Evolutionary conservation across 2,888 invertebrate genomes (phyloP).

Genomic region (Patella ulyssiponensis): DNA sequence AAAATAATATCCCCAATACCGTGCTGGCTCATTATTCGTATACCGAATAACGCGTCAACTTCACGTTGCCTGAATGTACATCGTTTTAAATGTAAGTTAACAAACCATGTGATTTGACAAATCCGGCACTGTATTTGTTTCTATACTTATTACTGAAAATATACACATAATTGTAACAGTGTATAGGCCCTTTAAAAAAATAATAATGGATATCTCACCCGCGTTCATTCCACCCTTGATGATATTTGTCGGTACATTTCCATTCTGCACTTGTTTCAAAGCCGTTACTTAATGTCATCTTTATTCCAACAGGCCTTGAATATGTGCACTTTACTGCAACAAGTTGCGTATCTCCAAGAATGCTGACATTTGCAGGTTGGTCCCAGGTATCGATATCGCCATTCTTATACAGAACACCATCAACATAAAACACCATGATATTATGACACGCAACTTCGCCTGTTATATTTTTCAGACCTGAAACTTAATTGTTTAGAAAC

Average conservation of each 20-base stretch:
- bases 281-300: neutral
- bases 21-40: too few species aligned
- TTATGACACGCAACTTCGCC: neutral
- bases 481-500: neutral
- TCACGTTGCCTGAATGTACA: too few species aligned
- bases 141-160: too few species aligned
- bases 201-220: neutral
- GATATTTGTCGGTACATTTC: constrained; percentile 1
- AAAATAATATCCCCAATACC: too few species aligned
- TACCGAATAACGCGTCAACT: too few species aligned
- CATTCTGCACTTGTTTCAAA: neutral
- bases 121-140: too few species aligned
- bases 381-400: neutral
- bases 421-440: neutral
- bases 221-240: neutral
- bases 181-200: too few species aligned
- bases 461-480: neutral
- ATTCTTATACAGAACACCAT: neutral
- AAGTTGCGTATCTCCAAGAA: neutral
- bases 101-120: too few species aligned
- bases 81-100: too few species aligned
- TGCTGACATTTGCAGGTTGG: neutral
- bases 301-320: neutral
- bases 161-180: too few species aligned
- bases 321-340: neutral